A percentile compares a stretch with the other conserved stretches of the same genome.
Evolutionary conservation across 2,888 invertebrate genomes (phyloP).

Genomic region (Standfussiana lucernea): DNA sequence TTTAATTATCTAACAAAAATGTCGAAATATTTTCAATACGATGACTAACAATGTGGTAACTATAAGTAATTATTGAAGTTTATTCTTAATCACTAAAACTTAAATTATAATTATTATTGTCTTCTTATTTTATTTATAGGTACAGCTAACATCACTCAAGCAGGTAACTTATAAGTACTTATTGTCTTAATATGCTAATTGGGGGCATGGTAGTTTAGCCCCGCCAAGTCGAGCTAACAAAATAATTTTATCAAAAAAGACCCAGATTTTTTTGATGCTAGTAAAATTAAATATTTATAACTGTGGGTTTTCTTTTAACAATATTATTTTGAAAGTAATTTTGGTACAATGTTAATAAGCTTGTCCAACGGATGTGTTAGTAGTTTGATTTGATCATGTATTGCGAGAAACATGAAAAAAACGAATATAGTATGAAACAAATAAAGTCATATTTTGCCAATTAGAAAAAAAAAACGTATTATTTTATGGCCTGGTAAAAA

Average conservation of each 20-base stretch:
- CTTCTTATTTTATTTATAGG: not conserved
- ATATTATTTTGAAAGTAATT: not conserved
- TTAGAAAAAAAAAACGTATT: not conserved
- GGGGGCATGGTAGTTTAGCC: not conserved
- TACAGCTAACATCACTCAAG: not conserved
- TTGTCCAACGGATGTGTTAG: not conserved
- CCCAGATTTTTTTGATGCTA: not conserved
- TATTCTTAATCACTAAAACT: not conserved
- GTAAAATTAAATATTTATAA: not conserved
- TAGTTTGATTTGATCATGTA: not conserved
- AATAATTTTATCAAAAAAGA: constrained; percentile 7
- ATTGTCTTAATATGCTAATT: not conserved
- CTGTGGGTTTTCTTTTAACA: not conserved
- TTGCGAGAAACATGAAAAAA: not conserved
- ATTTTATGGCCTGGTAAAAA: not conserved
- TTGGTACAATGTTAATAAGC: not conserved
- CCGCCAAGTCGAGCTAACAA: constrained; percentile 1
- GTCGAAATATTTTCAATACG: constrained; percentile 21
- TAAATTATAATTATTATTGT: not conserved
- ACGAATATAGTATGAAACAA: not conserved
- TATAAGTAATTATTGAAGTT: not conserved
- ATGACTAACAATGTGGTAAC: constrained; percentile 56
- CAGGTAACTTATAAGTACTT: not conserved
- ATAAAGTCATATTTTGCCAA: not conserved
- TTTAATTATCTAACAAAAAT: constrained; percentile 12